These are phyloP conservation scores for Napeogenes sylphis DNA, from an alignment of 2,888 invertebrate species.

Conservation along the genomic window DNA sequence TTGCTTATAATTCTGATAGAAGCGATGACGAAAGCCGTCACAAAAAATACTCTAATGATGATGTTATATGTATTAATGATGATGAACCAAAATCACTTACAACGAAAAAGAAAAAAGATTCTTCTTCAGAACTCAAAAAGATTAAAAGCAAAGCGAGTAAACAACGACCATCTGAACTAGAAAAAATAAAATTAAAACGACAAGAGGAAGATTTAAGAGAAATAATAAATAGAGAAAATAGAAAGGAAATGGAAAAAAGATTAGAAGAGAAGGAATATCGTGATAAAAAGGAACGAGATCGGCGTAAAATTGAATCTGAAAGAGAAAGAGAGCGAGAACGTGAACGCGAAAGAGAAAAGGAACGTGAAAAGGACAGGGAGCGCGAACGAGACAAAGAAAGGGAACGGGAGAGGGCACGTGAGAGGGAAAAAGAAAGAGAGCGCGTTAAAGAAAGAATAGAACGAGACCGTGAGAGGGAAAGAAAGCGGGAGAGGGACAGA, in stretches of 20 bases:
- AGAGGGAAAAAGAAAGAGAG: constrained; percentile 31
- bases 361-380: constrained; percentile 53
- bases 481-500: constrained; percentile 24
- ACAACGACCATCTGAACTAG: constrained; percentile 46
- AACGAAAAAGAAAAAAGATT: constrained; percentile 56
- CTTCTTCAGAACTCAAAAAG: constrained; percentile 53
- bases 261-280: constrained; percentile 58
- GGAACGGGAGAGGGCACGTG: constrained; percentile 40
- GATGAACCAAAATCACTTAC: constrained; percentile 68
- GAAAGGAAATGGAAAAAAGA: constrained; percentile 52
- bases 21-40: constrained; percentile 70
- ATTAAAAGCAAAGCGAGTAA: constrained; percentile 63
- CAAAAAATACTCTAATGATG: constrained; percentile 70
- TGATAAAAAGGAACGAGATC: constrained; percentile 58
- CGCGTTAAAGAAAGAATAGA: constrained; percentile 22
- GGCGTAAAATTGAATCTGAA: constrained; percentile 49
- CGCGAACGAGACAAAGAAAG: constrained; percentile 52
- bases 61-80: constrained; percentile 58
- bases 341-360: constrained; percentile 50
- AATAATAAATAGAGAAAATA: constrained; percentile 57
- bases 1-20: constrained; percentile 84
- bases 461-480: constrained; percentile 39
- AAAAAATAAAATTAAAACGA: constrained; percentile 49
- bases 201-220: constrained; percentile 66
- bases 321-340: constrained; percentile 38